These are phyloP conservation scores for Quiscalus mexicanus DNA, from an alignment of 2,113 vertebrate species.

Conservation along the genomic window DNA sequence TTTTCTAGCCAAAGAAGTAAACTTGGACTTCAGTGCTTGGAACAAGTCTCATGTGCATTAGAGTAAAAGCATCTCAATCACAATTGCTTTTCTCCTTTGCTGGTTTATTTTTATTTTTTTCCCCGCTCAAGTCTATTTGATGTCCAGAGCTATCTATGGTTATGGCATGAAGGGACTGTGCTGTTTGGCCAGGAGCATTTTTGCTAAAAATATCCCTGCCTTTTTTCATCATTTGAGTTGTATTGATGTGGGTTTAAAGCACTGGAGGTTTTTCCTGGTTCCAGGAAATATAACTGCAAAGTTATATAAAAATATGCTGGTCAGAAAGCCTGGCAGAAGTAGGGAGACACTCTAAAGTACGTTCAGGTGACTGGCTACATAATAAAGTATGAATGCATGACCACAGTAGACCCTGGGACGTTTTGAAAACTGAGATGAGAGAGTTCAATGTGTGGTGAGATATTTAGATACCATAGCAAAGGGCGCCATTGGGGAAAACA, in stretches of 20 bases:
- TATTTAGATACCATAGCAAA: neutral
- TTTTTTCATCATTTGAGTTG: neutral
- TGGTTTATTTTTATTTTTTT: neutral
- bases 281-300: neutral
- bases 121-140: neutral
- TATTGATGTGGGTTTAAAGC: neutral
- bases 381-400: neutral
- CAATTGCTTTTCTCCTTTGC: neutral
- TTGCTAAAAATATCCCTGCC: neutral
- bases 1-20: neutral
- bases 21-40: neutral
- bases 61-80: neutral
- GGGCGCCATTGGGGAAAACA: neutral
- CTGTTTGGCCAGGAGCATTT: neutral
- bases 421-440: neutral
- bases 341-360: neutral
- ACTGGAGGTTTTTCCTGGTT: neutral
- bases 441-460: neutral
- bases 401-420: neutral
- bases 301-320: neutral
- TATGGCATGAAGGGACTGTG: neutral
- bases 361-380: neutral
- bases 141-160: neutral
- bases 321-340: neutral
- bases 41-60: neutral